A percentile compares a stretch with the other conserved stretches of the same genome.
Evolutionary conservation across 2,888 invertebrate genomes (phyloP).

Genomic region (Melinaea marsaeus): DNA sequence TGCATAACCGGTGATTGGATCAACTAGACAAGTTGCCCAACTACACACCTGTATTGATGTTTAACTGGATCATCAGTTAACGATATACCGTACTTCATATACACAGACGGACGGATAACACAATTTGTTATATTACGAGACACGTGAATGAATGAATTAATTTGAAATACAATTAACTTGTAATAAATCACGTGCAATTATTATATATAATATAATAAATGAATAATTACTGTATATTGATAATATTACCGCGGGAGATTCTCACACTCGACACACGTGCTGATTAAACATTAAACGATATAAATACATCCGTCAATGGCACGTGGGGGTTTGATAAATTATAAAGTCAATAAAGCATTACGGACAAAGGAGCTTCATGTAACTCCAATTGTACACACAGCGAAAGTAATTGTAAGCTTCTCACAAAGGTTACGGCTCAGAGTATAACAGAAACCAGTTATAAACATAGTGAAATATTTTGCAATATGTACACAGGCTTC

Average conservation of each 20-base stretch:
- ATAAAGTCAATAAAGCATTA: constrained; percentile 2
- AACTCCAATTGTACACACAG: constrained; percentile 6
- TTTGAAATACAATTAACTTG: constrained; percentile 10
- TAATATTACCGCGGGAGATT: constrained; percentile 41
- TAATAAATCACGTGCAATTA: constrained; percentile 27
- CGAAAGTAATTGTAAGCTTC: constrained; percentile 26
- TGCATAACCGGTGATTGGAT: constrained; percentile 64
- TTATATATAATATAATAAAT: constrained; percentile 18
- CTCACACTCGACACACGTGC: constrained; percentile 58
- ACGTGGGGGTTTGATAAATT: constrained; percentile 41
- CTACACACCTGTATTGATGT: constrained; percentile 57
- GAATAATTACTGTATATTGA: constrained; percentile 19
- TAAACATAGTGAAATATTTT: constrained; percentile 60
- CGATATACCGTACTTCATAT: constrained; percentile 1
- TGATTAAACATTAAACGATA: constrained; percentile 51
- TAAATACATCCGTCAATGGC: constrained; percentile 50
- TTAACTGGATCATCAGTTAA: constrained; percentile 57
- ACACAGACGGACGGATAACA: constrained; percentile 1
- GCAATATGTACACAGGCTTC: constrained; percentile 47
- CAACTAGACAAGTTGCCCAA: constrained; percentile 61
- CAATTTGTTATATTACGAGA: not conserved
- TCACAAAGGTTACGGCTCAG: constrained; percentile 22
- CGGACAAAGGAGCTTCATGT: not conserved
- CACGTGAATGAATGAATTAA: not conserved
- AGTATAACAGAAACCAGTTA: constrained; percentile 53